phyloP scores from a whole-genome alignment of 2,797 vertebrate species.

The Enteromius afrohamiltoni region DNA sequence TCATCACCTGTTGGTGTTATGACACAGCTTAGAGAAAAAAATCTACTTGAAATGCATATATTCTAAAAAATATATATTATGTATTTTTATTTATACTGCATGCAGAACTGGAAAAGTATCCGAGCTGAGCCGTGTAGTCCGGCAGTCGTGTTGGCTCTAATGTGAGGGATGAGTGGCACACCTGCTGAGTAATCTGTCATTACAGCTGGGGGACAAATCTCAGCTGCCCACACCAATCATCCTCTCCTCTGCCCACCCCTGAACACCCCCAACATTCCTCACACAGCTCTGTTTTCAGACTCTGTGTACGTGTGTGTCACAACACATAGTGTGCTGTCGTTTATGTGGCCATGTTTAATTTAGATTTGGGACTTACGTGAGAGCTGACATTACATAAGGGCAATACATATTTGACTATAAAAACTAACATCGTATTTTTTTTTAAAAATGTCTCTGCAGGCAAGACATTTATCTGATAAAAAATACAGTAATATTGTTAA shows the following conservation, averaged over 20 bases:
- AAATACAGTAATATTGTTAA: not conserved
- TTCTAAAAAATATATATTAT: not conserved
- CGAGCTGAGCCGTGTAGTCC: constrained; percentile 26
- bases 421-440: not conserved
- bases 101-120: constrained; percentile 13
- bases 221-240: constrained; percentile 60
- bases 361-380: constrained; percentile 38
- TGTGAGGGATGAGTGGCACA: constrained; percentile 61
- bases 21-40: not conserved
- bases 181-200: constrained; percentile 67
- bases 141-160: constrained; percentile 35
- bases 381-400: constrained; percentile 18
- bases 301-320: constrained; percentile 42
- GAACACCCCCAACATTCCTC: constrained; percentile 61
- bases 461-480: not conserved
- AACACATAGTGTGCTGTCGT: constrained; percentile 3
- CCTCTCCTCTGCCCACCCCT: constrained; percentile 43
- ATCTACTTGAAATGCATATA: not conserved
- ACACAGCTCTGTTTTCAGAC: constrained; percentile 56
- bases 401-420: not conserved
- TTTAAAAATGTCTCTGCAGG: not conserved
- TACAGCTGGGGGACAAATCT: constrained; percentile 62
- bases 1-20: not conserved
- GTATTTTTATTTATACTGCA: not conserved
- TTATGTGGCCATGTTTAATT: not conserved